Conservation (phyloP, 1,140 invertebrate genomes). For the Steinernema feltiae region DNA sequence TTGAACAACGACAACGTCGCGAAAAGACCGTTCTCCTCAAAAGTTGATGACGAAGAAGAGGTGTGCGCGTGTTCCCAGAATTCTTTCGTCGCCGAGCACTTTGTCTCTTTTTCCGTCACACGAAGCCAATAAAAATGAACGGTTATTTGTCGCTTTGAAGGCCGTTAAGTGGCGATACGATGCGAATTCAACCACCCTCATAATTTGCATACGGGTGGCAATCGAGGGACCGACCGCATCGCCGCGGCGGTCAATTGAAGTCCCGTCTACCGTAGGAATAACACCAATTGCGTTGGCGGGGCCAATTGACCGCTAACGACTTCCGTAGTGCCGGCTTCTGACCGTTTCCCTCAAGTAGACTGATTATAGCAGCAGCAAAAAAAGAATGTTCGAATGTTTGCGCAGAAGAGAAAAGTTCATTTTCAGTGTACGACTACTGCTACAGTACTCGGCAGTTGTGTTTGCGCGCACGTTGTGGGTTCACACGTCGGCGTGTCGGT, state of each 20-base stretch:
- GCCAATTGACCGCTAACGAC: background rate
- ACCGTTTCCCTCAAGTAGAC: background rate
- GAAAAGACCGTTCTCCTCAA: background rate
- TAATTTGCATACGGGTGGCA: background rate
- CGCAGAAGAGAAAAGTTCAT: background rate
- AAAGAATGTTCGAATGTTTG: background rate
- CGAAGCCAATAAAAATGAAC: conserved; percentile 15
- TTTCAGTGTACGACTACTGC: background rate
- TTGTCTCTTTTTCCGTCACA: conserved; percentile 13
- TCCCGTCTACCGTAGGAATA: background rate
- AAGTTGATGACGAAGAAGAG: background rate
- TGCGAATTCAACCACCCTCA: conserved; percentile 1
- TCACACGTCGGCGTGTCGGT: background rate
- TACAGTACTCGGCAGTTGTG: background rate
- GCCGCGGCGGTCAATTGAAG: background rate
- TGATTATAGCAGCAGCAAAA: background rate
- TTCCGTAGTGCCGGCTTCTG: background rate
- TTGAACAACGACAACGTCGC: background rate
- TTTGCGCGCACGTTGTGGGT: background rate
- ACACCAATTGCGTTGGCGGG: background rate
- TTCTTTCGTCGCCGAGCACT: background rate
- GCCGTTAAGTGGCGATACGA: conserved; percentile 2
- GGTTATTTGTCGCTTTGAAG: conserved; percentile 15
- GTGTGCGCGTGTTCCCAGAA: conserved; percentile 13
- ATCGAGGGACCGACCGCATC: background rate